These are phyloP conservation scores for Australoheros scitulus DNA, from an alignment of 2,113 vertebrate genomes.

Conservation along the genomic window DNA sequence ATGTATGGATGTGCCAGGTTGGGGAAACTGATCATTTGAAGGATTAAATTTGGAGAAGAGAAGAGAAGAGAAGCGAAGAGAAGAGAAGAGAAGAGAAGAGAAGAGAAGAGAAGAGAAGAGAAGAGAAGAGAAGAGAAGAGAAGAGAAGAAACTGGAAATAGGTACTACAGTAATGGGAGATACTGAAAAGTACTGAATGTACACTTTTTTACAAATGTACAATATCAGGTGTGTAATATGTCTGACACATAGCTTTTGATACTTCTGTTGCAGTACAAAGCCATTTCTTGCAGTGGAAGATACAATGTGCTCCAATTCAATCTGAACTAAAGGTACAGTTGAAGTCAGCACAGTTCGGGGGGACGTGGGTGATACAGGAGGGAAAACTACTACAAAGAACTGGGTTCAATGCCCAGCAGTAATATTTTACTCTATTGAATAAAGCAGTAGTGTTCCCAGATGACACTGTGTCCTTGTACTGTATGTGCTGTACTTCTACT, in stretches of 20 bases:
- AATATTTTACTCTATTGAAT: conserved; percentile 18
- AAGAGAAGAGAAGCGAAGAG: neutral
- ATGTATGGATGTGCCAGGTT: neutral
- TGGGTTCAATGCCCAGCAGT: conserved; percentile 14
- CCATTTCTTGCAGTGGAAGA: neutral
- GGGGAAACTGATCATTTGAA: neutral
- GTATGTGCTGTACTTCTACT: conserved; percentile 2
- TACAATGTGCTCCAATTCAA: conserved; percentile 10
- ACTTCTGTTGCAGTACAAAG: neutral
- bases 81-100: neutral
- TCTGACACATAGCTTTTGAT: neutral
- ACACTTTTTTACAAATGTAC: conserved; percentile 3
- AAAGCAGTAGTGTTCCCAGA: conserved; percentile 5
- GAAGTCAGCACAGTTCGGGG: neutral
- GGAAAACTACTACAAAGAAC: conserved; percentile 15
- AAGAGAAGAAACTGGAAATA: neutral
- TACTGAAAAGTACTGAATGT: neutral
- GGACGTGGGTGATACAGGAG: neutral
- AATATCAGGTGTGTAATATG: conserved; percentile 5
- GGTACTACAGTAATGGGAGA: neutral
- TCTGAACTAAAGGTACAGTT: conserved; percentile 21
- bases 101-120: neutral
- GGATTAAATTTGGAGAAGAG: neutral
- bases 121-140: neutral
- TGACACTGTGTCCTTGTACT: conserved; percentile 20